phyloP scores from a whole-genome alignment of 2,113 vertebrate genomes.

The Bubo blakistoni region DNA sequence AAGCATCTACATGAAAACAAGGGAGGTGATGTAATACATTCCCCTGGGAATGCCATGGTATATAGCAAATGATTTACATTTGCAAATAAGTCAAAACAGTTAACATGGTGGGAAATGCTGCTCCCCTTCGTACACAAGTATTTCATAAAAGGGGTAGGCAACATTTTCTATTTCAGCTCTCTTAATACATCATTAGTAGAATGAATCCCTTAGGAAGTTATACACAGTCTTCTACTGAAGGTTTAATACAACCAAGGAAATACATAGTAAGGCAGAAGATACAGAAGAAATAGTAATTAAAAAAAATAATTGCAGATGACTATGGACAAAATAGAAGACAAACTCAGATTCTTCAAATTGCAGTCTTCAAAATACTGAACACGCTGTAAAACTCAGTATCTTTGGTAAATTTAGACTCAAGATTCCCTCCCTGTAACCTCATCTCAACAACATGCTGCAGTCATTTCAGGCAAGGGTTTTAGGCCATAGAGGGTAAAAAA shows the following conservation, averaged over 20 bases:
- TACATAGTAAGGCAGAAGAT: not conserved
- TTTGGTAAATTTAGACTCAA: not conserved
- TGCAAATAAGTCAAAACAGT: not conserved
- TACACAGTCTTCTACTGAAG: not conserved
- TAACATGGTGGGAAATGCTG: not conserved
- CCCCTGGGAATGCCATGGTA: not conserved
- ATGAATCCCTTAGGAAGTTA: not conserved
- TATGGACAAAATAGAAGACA: not conserved
- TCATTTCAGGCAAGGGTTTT: not conserved
- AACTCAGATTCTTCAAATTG: not conserved
- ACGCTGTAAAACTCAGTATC: not conserved
- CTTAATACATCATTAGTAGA: not conserved
- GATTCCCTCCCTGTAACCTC: not conserved
- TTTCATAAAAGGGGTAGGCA: not conserved
- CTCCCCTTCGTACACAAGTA: not conserved
- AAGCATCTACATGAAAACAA: not conserved
- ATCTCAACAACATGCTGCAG: not conserved
- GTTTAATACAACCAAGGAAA: not conserved
- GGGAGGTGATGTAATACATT: not conserved
- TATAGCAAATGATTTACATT: not conserved
- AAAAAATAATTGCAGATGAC: not conserved
- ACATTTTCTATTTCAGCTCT: not conserved
- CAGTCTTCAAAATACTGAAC: not conserved
- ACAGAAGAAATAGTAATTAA: not conserved
- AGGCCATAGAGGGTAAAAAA: not conserved